Base-by-base conservation (phyloP, 1,140 invertebrate species). In the Drosophila ananassae region DNA sequence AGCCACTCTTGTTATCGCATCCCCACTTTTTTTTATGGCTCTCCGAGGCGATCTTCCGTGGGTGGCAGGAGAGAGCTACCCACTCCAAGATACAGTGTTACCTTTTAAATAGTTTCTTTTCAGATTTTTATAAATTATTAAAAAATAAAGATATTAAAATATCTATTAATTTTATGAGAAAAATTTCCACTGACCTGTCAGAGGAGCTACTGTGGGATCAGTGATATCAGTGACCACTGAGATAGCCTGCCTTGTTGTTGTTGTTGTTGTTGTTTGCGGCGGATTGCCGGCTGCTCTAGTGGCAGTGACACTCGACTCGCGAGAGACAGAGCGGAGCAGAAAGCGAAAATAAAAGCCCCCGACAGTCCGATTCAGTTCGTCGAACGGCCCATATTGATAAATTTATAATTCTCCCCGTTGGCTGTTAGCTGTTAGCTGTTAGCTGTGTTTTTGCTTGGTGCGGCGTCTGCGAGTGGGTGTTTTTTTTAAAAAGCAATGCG, bases 261-360 rank as follows among this genome's bases (percentile, higher is more conserved):
- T 62, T 54, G 12, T 66, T 34, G 62, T 54, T 68, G 61, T 67
- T 67, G 52, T 62, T 54, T 56, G 52, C 37, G 53, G 51, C 22
- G 50, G 55, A 41, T 68, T 54, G 68, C 69, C 53, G 77, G 73
- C 64, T 79, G 78, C 63, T 75, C 60, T 54, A 81, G 62, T 85
- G 82, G 78, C 82, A 85, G 82, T 85, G 82, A 85, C 82, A 85
- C 82, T 81, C 82, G 60, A 13, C 7, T n/a, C 17, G 24, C 7
- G 59, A 61, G 50, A 55, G 46, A 51, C 39, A 57, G 44, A 47
- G 52, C 63, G 39, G 32, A 41, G 21, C 37, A 48, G 46, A 73
- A 71, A 64, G 74, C 53, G 21, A 9, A 28, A 41, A 24, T n/a
- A 21, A 44, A 37, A 37, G 34, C 34, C 34, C 50, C 54, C 59